Percentiles rank a stretch among this genome's conserved stretches.
Conservation (phyloP, 2,888 invertebrate genomes). For the Leptinotarsa tumamoca region DNA sequence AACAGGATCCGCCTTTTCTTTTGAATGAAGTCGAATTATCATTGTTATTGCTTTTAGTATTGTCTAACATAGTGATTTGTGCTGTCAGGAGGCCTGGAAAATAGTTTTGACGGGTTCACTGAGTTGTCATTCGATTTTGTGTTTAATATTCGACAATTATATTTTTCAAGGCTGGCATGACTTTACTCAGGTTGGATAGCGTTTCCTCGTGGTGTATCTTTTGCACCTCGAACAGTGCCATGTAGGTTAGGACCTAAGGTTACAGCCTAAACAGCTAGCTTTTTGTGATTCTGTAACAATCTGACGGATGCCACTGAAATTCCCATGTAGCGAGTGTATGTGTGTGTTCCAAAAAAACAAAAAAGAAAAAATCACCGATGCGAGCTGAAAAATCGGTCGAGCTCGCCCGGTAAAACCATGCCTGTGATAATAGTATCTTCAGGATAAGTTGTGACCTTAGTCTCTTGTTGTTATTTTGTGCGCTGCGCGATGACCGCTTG, state of each 20-base stretch:
- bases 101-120: too few relatives aligned
- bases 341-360: constrained; percentile 39
- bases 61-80: too few relatives aligned
- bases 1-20: too few relatives aligned
- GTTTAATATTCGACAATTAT: background rate
- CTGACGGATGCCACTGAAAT: constrained; percentile 53
- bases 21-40: background rate
- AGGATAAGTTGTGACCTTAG: constrained; percentile 78
- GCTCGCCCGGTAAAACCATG: constrained; percentile 67
- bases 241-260: constrained; percentile 64
- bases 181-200: constrained; percentile 64
- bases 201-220: constrained; percentile 57
- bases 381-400: constrained; percentile 32
- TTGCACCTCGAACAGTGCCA: constrained; percentile 61
- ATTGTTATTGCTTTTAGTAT: too few relatives aligned
- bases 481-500: constrained; percentile 52
- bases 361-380: constrained; percentile 39
- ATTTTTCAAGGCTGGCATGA: constrained; percentile 43
- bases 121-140: background rate
- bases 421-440: constrained; percentile 80
- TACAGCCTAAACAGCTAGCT: constrained; percentile 59
- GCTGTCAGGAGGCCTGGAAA: too few relatives aligned
- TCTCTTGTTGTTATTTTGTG: constrained; percentile 70
- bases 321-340: constrained; percentile 53
- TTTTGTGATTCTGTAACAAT: constrained; percentile 57